Base-by-base conservation (phyloP, 1,140 invertebrate genomes). In the Dendrolimus kikuchii region DNA sequence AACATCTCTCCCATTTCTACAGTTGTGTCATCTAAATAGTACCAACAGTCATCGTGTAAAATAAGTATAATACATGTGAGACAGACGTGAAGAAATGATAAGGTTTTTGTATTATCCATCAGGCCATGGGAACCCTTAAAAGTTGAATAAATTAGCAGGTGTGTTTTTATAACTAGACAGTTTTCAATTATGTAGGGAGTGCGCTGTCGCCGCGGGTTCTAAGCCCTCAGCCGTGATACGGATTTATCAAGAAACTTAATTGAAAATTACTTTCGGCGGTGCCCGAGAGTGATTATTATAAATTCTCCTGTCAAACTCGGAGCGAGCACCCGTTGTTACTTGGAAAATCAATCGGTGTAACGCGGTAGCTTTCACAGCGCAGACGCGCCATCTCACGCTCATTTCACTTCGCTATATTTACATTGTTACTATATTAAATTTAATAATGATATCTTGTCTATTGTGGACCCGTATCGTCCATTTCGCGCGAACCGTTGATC, bases 231-330 rank as follows among this genome's bases (percentile, higher is more conserved):
- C 58, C 54, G 52, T 76, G 73, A 81, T 77, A 68, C 76, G 81
- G 77, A 82, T 85, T 23, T 82, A 85, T 77, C 66, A 64, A 78
- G 65, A 71, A 73, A 72, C 64, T 75, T 76, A 75, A 85, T 82
- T 82, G 71, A 77, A 77, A 78, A 76, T 76, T 74, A 77, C 71
- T 76, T 79, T 78, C 59, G 70, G 66, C 57, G 59, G 57, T 60
- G 56, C 62, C 52, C 51, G 62, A 44, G 49, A 62, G 57, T 57
- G 64, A 71, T 74, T 59, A 65, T 64, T 69, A 71, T 68, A 71
- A 69, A 74, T 71, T 70, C 63, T 62, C 63, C 62, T 71, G 66
- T 75, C 74, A 74, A 69, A 66, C 60, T 56, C 56, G 60, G 64
- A 52, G 7, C 37, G 49, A 49, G 39, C 39, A 57, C 53, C 41